These are phyloP conservation scores for Lophius piscatorius DNA, from an alignment of 2,113 vertebrate genomes.

Conservation along the genomic window DNA sequence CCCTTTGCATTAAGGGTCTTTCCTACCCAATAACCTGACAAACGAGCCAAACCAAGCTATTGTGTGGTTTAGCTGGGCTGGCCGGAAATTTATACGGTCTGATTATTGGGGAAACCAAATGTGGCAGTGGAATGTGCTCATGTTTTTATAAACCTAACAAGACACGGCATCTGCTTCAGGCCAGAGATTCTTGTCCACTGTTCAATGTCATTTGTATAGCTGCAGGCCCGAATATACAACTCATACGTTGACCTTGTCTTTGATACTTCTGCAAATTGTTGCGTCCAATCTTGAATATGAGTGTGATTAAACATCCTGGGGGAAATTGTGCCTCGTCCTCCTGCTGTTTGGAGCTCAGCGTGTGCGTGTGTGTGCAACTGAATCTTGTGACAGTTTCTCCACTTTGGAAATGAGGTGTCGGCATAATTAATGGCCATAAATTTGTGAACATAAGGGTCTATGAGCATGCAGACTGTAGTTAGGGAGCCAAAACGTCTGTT, in stretches of 20 bases:
- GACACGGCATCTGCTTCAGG: constrained; percentile 38
- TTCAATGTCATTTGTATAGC: constrained; percentile 39
- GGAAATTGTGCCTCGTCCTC: constrained; percentile 37
- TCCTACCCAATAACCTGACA: constrained; percentile 29
- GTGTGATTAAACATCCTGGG: constrained; percentile 43
- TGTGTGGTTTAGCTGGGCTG: constrained; percentile 18
- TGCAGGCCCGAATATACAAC: constrained; percentile 26
- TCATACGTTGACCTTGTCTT: constrained; percentile 57
- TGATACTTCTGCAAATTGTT: constrained; percentile 54
- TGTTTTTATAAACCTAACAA: constrained; percentile 45
- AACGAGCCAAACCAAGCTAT: constrained; percentile 33
- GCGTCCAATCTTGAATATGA: constrained; percentile 47
- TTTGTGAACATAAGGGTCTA: constrained; percentile 14
- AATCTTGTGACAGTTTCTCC: constrained; percentile 50
- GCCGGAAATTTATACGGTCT: constrained; percentile 42
- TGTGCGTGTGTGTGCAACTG: constrained; percentile 39
- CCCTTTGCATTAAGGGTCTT: constrained; percentile 27
- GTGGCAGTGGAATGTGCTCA: constrained; percentile 15
- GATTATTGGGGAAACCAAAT: constrained; percentile 47
- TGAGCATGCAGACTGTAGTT: not conserved
- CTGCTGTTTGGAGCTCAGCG: constrained; percentile 37
- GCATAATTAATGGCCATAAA: constrained; percentile 51
- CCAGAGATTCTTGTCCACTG: constrained; percentile 29
- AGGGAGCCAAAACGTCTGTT: not conserved
- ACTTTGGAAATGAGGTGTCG: constrained; percentile 53